These are phyloP conservation scores for Mus caroli DNA, from an alignment of 2,797 vertebrate species.

Conservation along the genomic window DNA sequence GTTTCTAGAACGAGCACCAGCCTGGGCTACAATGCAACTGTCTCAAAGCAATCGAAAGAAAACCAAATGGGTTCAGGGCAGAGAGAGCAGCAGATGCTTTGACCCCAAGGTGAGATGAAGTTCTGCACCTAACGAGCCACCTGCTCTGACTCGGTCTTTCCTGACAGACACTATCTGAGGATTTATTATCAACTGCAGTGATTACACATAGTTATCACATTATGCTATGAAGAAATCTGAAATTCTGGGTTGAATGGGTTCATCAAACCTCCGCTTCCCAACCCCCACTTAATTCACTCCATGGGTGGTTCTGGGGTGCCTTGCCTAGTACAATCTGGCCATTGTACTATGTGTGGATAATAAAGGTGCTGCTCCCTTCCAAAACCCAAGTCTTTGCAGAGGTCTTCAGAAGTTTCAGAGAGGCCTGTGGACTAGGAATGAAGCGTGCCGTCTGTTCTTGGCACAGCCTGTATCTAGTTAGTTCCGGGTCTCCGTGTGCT, in stretches of 20 bases:
- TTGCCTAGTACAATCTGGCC: not conserved
- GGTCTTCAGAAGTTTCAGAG: not conserved
- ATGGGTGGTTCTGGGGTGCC: not conserved
- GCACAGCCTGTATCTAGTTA: not conserved
- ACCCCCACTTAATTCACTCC: not conserved
- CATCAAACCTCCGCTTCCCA: not conserved
- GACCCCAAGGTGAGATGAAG: not conserved
- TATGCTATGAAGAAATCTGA: conserved; percentile 24
- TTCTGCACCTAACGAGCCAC: not conserved
- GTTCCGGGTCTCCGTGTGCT: not conserved
- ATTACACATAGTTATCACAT: not conserved
- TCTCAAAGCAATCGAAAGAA: not conserved
- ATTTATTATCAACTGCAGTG: not conserved
- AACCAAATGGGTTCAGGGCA: not conserved
- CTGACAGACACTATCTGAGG: not conserved
- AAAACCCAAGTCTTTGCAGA: conserved; percentile 14
- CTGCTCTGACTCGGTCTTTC: not conserved
- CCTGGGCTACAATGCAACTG: too few relatives aligned
- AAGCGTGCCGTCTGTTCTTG: not conserved
- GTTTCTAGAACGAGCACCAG: not conserved
- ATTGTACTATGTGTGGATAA: not conserved
- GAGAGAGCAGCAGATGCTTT: not conserved
- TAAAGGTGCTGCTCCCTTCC: not conserved
- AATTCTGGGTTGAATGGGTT: not conserved
- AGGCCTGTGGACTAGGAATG: not conserved